phyloP scores from a whole-genome alignment of 2,888 invertebrate genomes.

The Nephrotoma guestfalica region DNA sequence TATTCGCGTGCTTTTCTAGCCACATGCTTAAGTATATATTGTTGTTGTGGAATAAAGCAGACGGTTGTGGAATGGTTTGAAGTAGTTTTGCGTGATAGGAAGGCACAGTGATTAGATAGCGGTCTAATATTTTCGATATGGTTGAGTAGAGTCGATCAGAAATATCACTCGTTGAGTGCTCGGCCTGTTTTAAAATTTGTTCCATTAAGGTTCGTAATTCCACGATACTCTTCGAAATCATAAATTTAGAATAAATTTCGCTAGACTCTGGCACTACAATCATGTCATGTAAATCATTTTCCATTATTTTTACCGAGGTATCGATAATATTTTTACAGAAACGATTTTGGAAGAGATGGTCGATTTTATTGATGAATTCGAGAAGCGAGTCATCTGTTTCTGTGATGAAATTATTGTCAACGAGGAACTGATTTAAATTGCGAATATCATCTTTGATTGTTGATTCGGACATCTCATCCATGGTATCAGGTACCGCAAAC shows the following conservation, averaged over 20 bases:
- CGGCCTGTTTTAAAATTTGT: conserved; percentile 22
- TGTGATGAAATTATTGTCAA: conserved; percentile 39
- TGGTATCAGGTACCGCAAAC: conserved; percentile 60
- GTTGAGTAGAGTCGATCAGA: conserved; percentile 52
- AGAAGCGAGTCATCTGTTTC: conserved; percentile 41
- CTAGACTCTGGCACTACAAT: conserved; percentile 31
- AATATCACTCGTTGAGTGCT: conserved; percentile 18
- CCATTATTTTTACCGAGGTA: conserved; percentile 56
- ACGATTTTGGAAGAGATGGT: conserved; percentile 60
- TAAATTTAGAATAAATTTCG: conserved; percentile 10
- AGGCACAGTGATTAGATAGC: conserved; percentile 64
- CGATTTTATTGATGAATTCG: conserved; percentile 57
- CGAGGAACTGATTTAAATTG: conserved; percentile 48
- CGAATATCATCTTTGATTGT: conserved; percentile 47
- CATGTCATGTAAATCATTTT: conserved; percentile 64
- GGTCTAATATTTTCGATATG: conserved; percentile 55
- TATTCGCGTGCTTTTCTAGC: conserved; percentile 41
- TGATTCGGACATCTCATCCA: conserved; percentile 52
- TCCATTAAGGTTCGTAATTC: conserved; percentile 28
- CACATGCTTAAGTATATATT: conserved; percentile 79
- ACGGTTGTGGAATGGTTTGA: conserved; percentile 72
- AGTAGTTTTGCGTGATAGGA: conserved; percentile 66
- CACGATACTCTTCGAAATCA: conserved; percentile 31
- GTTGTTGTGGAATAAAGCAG: conserved; percentile 81
- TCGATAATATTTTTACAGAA: conserved; percentile 56